A percentile compares a stretch with the other conserved stretches of the same genome.
phyloP scores from a whole-genome alignment of 2,888 invertebrate genomes.

The Cosmorhoe ocellata region DNA sequence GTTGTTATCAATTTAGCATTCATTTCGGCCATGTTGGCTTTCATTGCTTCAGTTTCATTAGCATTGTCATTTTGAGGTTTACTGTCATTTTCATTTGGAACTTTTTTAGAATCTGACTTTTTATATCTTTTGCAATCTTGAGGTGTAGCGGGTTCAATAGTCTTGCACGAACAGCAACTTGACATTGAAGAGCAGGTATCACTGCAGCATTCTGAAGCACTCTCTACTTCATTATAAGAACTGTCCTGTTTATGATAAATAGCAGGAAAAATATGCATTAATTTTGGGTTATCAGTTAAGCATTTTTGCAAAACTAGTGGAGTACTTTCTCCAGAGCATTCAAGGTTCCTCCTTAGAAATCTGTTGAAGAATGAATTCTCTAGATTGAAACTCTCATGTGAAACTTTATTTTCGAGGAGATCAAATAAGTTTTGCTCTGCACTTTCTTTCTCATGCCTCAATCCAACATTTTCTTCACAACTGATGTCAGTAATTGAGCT shows the following conservation, averaged over 20 bases:
- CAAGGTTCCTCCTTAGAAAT: constrained; percentile 68
- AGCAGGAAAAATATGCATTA: constrained; percentile 62
- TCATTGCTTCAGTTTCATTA: constrained; percentile 56
- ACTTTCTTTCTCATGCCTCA: constrained; percentile 67
- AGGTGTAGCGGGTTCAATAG: constrained; percentile 46
- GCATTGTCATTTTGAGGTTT: constrained; percentile 53
- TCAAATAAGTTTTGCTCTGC: constrained; percentile 90
- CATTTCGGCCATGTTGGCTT: constrained; percentile 70
- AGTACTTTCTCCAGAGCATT: constrained; percentile 71
- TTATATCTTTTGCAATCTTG: constrained; percentile 31
- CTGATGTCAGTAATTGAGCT: constrained; percentile 63
- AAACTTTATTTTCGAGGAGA: constrained; percentile 87
- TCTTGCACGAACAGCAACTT: constrained; percentile 71
- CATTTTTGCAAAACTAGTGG: constrained; percentile 70
- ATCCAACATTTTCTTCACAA: constrained; percentile 58
- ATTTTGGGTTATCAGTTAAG: constrained; percentile 58
- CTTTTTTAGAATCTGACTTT: constrained; percentile 39
- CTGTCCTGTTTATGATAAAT: constrained; percentile 43
- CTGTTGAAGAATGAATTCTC: constrained; percentile 84
- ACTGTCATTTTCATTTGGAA: constrained; percentile 45
- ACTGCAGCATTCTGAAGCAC: constrained; percentile 63
- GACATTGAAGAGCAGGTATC: constrained; percentile 60
- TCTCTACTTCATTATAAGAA: constrained; percentile 57
- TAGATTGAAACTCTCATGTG: constrained; percentile 87
- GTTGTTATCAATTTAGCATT: constrained; percentile 78